phyloP scores from a whole-genome alignment of 1,140 invertebrate species.

The Cotesia glomerata region DNA sequence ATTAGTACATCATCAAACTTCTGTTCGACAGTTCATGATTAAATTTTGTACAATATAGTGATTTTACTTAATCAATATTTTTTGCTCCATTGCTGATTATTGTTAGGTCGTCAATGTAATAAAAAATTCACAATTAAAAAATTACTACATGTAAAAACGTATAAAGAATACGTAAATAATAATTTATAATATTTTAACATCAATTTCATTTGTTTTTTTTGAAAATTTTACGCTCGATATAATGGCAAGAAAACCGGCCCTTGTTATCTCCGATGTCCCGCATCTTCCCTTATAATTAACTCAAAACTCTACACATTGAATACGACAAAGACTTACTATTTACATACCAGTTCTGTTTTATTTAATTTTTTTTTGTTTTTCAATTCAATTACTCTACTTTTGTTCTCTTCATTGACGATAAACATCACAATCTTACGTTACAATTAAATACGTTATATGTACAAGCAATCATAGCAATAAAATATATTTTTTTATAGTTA shows the following conservation, averaged over 20 bases:
- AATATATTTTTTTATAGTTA: not conserved
- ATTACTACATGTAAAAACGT: not conserved
- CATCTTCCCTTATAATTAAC: slow-evolving; percentile 15
- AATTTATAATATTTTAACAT: too few relatives aligned
- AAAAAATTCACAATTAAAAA: not conserved
- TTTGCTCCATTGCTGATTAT: too few relatives aligned
- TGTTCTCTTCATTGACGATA: not conserved
- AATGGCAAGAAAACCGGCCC: slow-evolving; percentile 14
- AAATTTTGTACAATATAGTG: too few relatives aligned
- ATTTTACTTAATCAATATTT: too few relatives aligned
- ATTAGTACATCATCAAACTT: too few relatives aligned
- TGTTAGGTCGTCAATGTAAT: too few relatives aligned
- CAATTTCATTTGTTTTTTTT: not conserved
- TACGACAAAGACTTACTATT: slow-evolving; percentile 13
- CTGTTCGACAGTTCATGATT: too few relatives aligned
- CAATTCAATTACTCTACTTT: slow-evolving; percentile 10
- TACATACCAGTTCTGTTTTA: slow-evolving; percentile 5
- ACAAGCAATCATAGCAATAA: slow-evolving; percentile 6
- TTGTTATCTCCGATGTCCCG: slow-evolving; percentile 19
- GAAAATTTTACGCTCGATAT: not conserved
- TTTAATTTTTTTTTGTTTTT: not conserved
- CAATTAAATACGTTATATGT: slow-evolving; percentile 11
- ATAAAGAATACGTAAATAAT: not conserved
- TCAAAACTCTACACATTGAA: slow-evolving; percentile 7
- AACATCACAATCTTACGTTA: not conserved